Percentiles rank a stretch among this genome's conserved stretches.
These are phyloP conservation scores for Crossocerus cetratus DNA, from an alignment of 2,888 invertebrate species.

Conservation along the genomic window DNA sequence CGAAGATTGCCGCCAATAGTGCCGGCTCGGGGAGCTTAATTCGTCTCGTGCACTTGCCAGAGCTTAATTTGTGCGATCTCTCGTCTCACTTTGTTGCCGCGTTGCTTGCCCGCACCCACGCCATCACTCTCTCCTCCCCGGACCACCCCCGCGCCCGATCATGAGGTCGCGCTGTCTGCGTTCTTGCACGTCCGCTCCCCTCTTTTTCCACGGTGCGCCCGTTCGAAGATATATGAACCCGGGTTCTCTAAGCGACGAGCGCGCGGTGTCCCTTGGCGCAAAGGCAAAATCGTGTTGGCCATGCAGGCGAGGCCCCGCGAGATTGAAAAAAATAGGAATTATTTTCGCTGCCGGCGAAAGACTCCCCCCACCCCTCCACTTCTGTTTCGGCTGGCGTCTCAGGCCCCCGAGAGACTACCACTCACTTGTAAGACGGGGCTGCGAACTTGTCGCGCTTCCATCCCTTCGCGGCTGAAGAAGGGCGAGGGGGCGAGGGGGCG, in stretches of 20 bases:
- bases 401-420: constrained; percentile 28
- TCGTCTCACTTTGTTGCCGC: constrained; percentile 37
- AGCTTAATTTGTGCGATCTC: constrained; percentile 73
- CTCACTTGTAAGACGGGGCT: constrained; percentile 20
- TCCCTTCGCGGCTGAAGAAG: background rate
- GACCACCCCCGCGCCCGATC: background rate
- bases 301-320: constrained; percentile 43
- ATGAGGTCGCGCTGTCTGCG: constrained; percentile 9
- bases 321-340: constrained; percentile 70
- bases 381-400: background rate
- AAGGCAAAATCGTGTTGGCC: constrained; percentile 68
- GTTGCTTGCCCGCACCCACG: constrained; percentile 2
- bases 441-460: constrained; percentile 14
- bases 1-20: constrained; percentile 72
- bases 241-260: constrained; percentile 58
- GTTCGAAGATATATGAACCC: constrained; percentile 69
- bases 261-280: constrained; percentile 59
- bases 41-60: constrained; percentile 57
- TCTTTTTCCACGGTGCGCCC: constrained; percentile 38
- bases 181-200: constrained; percentile 31
- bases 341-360: constrained; percentile 43
- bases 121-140: constrained; percentile 5
- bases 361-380: constrained; percentile 30
- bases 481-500: background rate
- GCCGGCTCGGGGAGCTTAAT: constrained; percentile 62